Evolutionary conservation across 2,888 invertebrate genomes (phyloP), one percentile per base, ranked within the genome.

Genomic region (Caenorhabditis sp.): DNA sequence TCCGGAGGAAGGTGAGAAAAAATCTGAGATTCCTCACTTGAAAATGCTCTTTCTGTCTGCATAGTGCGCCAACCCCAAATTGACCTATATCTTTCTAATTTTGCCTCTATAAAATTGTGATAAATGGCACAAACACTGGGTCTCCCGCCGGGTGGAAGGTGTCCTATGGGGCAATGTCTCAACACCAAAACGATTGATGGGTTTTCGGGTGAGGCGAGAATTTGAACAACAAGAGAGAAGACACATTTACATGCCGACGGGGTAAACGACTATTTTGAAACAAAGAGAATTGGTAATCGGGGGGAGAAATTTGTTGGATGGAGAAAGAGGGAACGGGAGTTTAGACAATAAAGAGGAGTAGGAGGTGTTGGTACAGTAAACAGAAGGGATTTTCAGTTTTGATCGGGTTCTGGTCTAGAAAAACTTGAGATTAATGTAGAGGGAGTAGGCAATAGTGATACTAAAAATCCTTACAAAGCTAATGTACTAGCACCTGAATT

Each of bases 151-250:
- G 16, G 75, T 14, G 8, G 47, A 12, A 51, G 70, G 64, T 24
- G 31, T 66, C 63, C 74, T 56, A 31, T 47, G 10, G 22, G 54
- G 24, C 14, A 44, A 19, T 59, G 47, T 44, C 44, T 63, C 63
- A 54, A 58, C 51, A 24, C 51, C 47, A 47, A 16, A 38, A 51
- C 44, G 49, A 68, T 76, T 69, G 76, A 69, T 76, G 76, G 75
- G 59, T 75, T 49, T 73, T 54, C 14, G 56, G 58, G 66, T 26
- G 59, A 68, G 70, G 41, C 77, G 79, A 79, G 79, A 79, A 79
- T 79, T 79, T 79, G 79, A 79, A 79, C 70, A 70, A 59, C 59
- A 51, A 22, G 44, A 22, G n/a, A n/a, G 22, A 66, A 38, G 63
- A 75, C 56, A 66, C 54, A 64, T 58, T 54, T 47, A 64, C 63